A percentile compares a stretch with the other conserved stretches of the same genome.
Conservation (phyloP, 37 sponge, comb jelly and placozoan genomes). For the Ephydatia muelleri region DNA sequence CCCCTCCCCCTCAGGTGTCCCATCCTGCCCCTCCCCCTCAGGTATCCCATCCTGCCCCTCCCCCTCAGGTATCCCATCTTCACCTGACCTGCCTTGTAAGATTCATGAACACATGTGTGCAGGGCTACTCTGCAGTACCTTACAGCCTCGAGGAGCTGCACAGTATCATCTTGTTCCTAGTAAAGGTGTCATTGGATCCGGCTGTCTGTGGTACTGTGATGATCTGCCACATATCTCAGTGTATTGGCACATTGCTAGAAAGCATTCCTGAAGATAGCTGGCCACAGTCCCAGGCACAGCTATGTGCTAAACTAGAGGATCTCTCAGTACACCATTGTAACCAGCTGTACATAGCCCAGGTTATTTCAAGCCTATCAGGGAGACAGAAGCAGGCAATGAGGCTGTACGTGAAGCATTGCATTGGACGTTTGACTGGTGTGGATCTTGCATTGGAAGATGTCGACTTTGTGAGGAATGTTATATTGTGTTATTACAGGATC, state of each 20-base stretch:
- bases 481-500: not conserved
- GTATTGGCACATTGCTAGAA: not conserved
- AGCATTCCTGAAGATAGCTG: not conserved
- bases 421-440: not conserved
- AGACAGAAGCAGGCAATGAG: not conserved
- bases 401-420: not conserved
- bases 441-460: not conserved
- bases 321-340: conserved; percentile 24
- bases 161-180: not conserved
- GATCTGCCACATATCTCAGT: not conserved
- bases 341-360: conserved; percentile 9
- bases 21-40: too few species aligned
- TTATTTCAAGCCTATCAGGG: not conserved
- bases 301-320: not conserved
- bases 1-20: too few species aligned
- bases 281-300: not conserved
- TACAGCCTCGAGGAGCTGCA: not conserved
- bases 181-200: conserved; percentile 15
- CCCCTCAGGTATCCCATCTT: not conserved
- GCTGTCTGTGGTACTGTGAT: not conserved
- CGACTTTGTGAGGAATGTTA: not conserved
- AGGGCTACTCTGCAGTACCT: not conserved
- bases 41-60: not conserved
- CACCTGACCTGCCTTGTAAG: not conserved
- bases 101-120: not conserved